Evolutionary conservation across 2,888 invertebrate species (phyloP).

Genomic region (Lasioglossum villosulum): DNA sequence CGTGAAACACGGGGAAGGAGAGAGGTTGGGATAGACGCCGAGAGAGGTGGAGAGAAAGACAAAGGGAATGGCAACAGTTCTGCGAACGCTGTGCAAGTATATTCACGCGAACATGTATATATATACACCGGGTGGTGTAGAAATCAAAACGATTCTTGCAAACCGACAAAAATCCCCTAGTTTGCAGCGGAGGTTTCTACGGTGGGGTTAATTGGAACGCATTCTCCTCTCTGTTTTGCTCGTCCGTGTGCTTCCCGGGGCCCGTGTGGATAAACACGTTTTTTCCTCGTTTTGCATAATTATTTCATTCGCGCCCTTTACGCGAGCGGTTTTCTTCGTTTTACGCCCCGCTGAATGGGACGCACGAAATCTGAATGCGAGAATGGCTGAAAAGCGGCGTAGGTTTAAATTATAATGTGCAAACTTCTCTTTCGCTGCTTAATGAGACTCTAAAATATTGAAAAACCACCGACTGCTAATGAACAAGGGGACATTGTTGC

Average conservation of each 20-base stretch:
- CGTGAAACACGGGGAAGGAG: neutral
- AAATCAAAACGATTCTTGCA: neutral
- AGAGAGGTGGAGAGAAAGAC: neutral
- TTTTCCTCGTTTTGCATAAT: conserved; percentile 1
- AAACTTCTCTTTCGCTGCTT: neutral
- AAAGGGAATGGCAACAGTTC: neutral
- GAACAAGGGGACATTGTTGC: neutral
- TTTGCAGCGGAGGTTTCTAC: neutral
- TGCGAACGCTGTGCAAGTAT: neutral
- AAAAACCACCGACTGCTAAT: neutral
- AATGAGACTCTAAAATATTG: neutral
- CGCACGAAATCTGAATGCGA: neutral
- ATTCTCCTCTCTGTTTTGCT: neutral
- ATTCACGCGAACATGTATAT: neutral
- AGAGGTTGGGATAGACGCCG: neutral
- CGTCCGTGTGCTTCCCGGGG: neutral
- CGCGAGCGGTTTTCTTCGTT: neutral
- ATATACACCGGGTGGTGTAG: neutral
- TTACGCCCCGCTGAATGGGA: neutral
- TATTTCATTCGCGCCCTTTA: conserved; percentile 4
- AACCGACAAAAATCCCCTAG: neutral
- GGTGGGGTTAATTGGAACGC: neutral
- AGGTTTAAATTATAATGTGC: neutral
- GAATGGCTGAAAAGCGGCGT: neutral
- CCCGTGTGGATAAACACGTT: neutral